These are phyloP conservation scores for Hylomyscus alleni DNA, from an alignment of 2,797 vertebrate genomes.

Conservation along the genomic window DNA sequence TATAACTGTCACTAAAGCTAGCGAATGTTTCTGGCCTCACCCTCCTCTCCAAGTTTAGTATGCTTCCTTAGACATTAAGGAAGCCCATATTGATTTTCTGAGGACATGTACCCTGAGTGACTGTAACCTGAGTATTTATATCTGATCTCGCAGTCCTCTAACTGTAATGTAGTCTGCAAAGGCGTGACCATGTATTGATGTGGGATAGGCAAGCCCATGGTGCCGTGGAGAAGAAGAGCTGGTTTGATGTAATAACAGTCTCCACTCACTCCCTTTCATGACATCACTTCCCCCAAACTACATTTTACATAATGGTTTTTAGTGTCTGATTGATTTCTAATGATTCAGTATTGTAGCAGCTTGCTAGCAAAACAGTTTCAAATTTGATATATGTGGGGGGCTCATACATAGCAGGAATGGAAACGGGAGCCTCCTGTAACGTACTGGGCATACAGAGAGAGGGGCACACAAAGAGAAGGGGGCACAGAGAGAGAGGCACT, in stretches of 20 bases:
- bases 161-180: not conserved
- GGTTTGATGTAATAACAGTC: not conserved
- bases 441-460: not conserved
- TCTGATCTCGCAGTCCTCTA: not conserved
- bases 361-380: constrained; percentile 38
- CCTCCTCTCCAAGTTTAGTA: constrained; percentile 23
- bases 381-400: not conserved
- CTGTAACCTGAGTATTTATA: not conserved
- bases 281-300: constrained; percentile 39
- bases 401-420: not conserved
- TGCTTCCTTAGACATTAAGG: not conserved
- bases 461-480: not conserved
- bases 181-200: not conserved
- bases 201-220: not conserved
- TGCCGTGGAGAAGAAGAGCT: not conserved
- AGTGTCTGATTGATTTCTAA: not conserved
- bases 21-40: constrained; percentile 81
- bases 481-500: too few relatives aligned
- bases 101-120: not conserved
- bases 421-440: not conserved
- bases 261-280: not conserved
- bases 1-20: not conserved
- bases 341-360: not conserved
- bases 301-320: not conserved
- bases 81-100: not conserved